Base-by-base conservation (phyloP, 2,888 invertebrate genomes). In the Eupithecia subfuscata region DNA sequence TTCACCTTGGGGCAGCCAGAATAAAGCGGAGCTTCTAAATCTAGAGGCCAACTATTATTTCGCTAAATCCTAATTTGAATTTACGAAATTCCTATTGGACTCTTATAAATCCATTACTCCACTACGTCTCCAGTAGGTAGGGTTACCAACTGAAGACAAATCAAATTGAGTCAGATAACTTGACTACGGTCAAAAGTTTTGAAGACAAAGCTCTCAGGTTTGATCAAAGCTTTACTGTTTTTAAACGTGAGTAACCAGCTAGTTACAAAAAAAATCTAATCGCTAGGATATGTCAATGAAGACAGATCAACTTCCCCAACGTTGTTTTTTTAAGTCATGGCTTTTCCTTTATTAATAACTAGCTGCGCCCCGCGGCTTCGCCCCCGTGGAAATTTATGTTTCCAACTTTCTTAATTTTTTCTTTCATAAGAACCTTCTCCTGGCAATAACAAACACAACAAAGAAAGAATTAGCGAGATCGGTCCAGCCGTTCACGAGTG, bases 81-180 rank as follows among this genome's bases (percentile, higher is more conserved):
- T 77, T 80, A 84, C 79, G 82, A 84, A 84, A 81, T 82, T 81
- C 81, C 78, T 77, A 82, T 84, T 84, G 11, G 9, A 56, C 11
- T 22, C 22, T n/a, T 56, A 7, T 56, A 11, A 22, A 56, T 22
- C 7, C 52, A 18, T 9, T 56, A 52, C 7, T n/a, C 7, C 52
- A 16, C n/a, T 52, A 52, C 52, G 11, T 22, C 48, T 48, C 48
- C 8, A 48, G 9, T 48, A n/a, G n/a, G n/a, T 18, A 16, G 64
- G 43, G 63, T 40, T 69, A n/a, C 30, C 60, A 76, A 45, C 25
- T 48, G n/a, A 22, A 52, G 11, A 11, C 22, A 22, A 9, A 56
- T 56, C 22, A 56, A 22, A 56, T 56, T 56, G 48, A 48, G 1
- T n/a, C 16, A 45, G 14, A 34, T 37, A 65, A 65, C 43, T 43